phyloP scores from a whole-genome alignment of 2,888 invertebrate species.

The Caenorhabditis sp. region DNA sequence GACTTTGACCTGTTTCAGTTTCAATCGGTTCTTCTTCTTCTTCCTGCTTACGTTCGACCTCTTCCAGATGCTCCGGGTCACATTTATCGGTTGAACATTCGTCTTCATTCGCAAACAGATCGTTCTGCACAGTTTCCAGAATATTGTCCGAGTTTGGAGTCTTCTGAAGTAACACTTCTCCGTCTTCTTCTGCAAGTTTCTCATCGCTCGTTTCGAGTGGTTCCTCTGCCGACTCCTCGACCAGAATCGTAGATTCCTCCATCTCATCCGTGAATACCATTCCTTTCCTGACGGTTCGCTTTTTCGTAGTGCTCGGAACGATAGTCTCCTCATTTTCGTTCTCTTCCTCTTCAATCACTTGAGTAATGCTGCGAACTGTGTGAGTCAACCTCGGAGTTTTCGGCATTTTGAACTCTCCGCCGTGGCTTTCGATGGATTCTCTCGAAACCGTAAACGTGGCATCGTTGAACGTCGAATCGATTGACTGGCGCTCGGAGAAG shows the following conservation, averaged over 20 bases:
- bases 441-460: slow-evolving; percentile 36
- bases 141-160: not conserved
- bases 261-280: not conserved
- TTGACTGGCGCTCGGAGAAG: not conserved
- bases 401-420: slow-evolving; percentile 14
- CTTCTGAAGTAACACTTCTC: too few species aligned
- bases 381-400: too few species aligned
- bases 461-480: slow-evolving; percentile 16
- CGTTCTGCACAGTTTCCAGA: not conserved
- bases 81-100: not conserved
- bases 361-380: not conserved
- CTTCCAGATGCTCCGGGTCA: too few species aligned
- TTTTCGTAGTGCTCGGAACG: not conserved
- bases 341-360: slow-evolving; percentile 32
- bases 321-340: not conserved
- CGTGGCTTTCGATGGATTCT: slow-evolving; percentile 7
- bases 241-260: not conserved
- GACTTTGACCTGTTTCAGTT: too few species aligned
- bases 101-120: not conserved
- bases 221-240: not conserved
- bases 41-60: too few species aligned
- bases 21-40: too few species aligned
- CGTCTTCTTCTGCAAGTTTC: not conserved
- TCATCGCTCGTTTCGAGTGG: not conserved
- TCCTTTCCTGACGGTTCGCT: not conserved